Percentiles rank a stretch among this genome's conserved stretches.
phyloP scores from a whole-genome alignment of 2,797 vertebrate genomes.

The Phataginus tetradactyla region DNA sequence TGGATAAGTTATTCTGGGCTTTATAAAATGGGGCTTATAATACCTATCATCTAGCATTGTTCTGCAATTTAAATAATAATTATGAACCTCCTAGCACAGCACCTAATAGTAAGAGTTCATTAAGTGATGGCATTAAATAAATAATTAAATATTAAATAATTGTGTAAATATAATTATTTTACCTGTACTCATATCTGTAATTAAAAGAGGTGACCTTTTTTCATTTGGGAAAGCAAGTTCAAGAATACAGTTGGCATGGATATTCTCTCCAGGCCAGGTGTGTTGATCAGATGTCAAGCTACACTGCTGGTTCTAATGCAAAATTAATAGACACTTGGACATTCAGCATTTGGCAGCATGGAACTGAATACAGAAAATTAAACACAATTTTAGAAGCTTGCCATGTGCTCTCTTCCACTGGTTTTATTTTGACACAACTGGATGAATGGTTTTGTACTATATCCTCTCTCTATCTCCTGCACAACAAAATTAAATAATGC shows the following conservation, averaged over 20 bases:
- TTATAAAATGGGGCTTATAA: neutral
- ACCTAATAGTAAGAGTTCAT: neutral
- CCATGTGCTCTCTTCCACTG: slow-evolving; percentile 39
- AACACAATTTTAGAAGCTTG: slow-evolving; percentile 66
- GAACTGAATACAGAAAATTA: slow-evolving; percentile 62
- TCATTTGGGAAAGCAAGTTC: slow-evolving; percentile 59
- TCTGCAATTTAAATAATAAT: slow-evolving; percentile 22
- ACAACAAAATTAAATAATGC: slow-evolving; percentile 14
- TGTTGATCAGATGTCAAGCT: slow-evolving; percentile 67
- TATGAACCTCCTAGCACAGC: neutral
- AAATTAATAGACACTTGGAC: slow-evolving; percentile 48
- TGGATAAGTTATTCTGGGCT: neutral
- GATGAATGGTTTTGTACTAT: neutral
- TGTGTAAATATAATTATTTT: neutral
- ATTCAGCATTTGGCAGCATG: slow-evolving; percentile 44
- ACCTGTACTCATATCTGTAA: neutral
- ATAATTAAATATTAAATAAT: neutral
- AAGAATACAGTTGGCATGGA: slow-evolving; percentile 64
- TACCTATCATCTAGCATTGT: neutral
- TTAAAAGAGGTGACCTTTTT: slow-evolving; percentile 14
- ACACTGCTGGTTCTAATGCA: slow-evolving; percentile 46
- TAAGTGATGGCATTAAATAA: neutral
- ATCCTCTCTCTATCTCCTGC: neutral
- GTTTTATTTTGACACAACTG: slow-evolving; percentile 43
- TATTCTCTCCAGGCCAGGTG: slow-evolving; percentile 67